phyloP scores from a whole-genome alignment of 2,888 invertebrate genomes.

The Caenorhabditis sp. region DNA sequence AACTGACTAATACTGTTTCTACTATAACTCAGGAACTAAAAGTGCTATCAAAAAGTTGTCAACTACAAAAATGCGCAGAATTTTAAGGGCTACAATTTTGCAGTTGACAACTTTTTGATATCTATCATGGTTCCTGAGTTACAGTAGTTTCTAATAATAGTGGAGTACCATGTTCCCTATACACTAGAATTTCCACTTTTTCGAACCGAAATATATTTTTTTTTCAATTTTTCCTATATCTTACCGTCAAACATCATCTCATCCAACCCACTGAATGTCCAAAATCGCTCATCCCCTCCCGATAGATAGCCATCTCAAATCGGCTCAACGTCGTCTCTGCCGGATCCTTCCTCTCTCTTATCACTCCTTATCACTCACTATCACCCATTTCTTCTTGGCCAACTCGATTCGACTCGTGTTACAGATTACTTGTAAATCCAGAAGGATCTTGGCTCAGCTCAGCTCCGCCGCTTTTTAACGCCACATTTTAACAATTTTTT shows the following conservation, averaged over 20 bases:
- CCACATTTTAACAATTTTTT: neutral
- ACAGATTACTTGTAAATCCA: slow-evolving; percentile 5
- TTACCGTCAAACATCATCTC: neutral
- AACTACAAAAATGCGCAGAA: too few species aligned
- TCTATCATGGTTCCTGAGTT: too few species aligned
- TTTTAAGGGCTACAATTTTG: too few species aligned
- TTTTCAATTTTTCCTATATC: neutral
- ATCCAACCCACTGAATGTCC: neutral
- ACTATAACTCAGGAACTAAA: too few species aligned
- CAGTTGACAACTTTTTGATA: too few species aligned
- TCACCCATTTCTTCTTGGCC: neutral
- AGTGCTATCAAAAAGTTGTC: too few species aligned
- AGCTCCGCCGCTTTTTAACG: neutral
- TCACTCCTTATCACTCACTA: slow-evolving; percentile 9
- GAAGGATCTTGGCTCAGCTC: neutral
- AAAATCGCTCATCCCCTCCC: slow-evolving; percentile 7
- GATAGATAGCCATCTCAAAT: neutral
- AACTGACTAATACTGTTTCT: too few species aligned
- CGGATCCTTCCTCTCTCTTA: neutral
- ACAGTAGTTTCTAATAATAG: too few species aligned
- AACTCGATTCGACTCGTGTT: neutral
- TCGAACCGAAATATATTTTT: neutral
- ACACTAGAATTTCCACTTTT: neutral
- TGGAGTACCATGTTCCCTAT: too few species aligned
- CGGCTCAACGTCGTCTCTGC: neutral